Evolutionary conservation across 2,797 vertebrate species (phyloP), one percentile per base, ranked within the genome.

Genomic region (Onychomys torridus): DNA sequence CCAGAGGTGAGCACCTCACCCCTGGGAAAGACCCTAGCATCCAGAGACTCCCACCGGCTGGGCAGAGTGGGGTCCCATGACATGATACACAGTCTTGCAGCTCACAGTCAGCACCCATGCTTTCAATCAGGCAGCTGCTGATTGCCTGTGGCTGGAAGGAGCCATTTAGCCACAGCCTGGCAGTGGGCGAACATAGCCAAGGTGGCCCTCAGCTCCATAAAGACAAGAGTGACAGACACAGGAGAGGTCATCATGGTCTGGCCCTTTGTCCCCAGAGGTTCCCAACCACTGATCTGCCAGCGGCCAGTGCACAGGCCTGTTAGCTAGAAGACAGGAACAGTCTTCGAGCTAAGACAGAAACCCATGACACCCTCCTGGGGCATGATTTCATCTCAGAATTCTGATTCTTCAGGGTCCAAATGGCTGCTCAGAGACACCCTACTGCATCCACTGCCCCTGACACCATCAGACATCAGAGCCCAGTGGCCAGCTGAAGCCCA

Each of bases 51-150:
- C 25, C 6, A 1, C 25, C 32, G 1, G 40, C 71, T 37, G 49
- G 40, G 49, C 17, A 3, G 43, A 40, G n/a, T 29, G 10, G 55
- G 32, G 71, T 43, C 92, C 27, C 12, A 9, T 16, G 27, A 40
- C 16, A 0, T 2, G 17, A 17, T 1, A 5, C 27, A 32, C 34
- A 37, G 59, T 16, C 2, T 49, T 17, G 9, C 2, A 9, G 55
- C 32, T 79, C 57, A 37, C 49, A 3, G 17, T 32, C 0, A 6
- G 17, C 40, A 3, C 32, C 90, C 40, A 49, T 49, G 77, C 57
- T 19, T 2, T 7, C 5, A 34, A 43, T 40, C 81, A 43, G 61
- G 37, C 32, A 46, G 6, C 93, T 49, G 43, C 82, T 40, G 7
- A 32, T 40, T 5, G 17, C 27, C 59, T 16, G 7, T 1, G 4